Percentiles rank a stretch among this genome's conserved stretches.
Evolutionary conservation across 2,113 vertebrate genomes (phyloP).

Genomic region (Catharus fuscescens): DNA sequence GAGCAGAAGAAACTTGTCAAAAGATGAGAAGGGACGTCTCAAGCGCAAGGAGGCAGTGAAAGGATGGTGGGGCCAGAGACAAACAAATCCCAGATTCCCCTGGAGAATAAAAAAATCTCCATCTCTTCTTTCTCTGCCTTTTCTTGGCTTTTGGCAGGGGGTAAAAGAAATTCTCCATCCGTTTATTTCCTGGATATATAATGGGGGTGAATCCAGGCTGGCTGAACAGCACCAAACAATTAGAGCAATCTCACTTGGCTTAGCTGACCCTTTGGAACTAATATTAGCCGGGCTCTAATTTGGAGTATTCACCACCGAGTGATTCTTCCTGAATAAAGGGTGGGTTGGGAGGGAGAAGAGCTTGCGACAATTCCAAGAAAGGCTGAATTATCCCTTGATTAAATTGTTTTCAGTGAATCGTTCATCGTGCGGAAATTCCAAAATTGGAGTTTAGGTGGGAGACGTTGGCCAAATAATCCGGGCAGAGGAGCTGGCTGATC

Average conservation of each 20-base stretch:
- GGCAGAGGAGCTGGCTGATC: background rate
- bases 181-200: background rate
- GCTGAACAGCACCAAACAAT: background rate
- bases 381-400: constrained; percentile 51
- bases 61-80: background rate
- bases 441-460: background rate
- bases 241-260: background rate
- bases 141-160: background rate
- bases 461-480: accelerated
- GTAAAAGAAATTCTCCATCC: background rate
- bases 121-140: background rate
- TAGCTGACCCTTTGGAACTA: background rate
- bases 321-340: background rate
- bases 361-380: background rate
- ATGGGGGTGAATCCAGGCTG: background rate
- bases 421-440: background rate
- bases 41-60: background rate
- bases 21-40: background rate
- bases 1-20: constrained; percentile 31
- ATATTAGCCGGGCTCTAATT: constrained; percentile 46
- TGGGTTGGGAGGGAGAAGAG: background rate
- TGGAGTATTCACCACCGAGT: background rate
- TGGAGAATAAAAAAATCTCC: background rate
- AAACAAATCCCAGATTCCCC: background rate
- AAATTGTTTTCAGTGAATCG: constrained; percentile 1